A percentile compares a stretch with the other conserved stretches of the same genome.
These are phyloP conservation scores for Nymphalis polychloros DNA, from an alignment of 2,888 invertebrate species.

Conservation along the genomic window DNA sequence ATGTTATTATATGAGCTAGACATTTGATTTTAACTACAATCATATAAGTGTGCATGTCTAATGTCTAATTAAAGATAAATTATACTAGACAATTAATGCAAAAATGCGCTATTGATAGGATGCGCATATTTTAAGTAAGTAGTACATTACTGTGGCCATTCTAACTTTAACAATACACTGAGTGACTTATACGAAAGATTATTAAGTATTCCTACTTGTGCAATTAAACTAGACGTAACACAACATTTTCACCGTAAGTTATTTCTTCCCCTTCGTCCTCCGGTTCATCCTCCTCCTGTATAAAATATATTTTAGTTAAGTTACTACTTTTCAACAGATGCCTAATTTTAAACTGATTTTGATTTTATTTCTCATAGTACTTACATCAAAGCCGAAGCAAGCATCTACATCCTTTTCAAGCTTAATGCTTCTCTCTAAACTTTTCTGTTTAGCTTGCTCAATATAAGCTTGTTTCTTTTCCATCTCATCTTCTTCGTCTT, in stretches of 20 bases:
- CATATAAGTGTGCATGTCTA: not conserved
- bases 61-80: not conserved
- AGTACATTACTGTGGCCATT: conserved; percentile 5
- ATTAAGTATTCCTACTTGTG: conserved; percentile 17
- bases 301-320: no score
- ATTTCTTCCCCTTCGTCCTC: conserved; percentile 49
- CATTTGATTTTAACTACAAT: not conserved
- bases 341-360: no score
- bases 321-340: no score
- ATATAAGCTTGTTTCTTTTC: conserved; percentile 36
- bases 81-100: conserved; percentile 16
- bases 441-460: conserved; percentile 45
- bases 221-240: conserved; percentile 50
- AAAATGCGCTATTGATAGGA: conserved; percentile 15
- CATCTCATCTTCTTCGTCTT: conserved; percentile 62
- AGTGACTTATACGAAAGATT: conserved; percentile 13
- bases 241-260: conserved; percentile 49
- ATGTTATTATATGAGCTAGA: not conserved
- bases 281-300: conserved; percentile 45
- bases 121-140: conserved; percentile 11
- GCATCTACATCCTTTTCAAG: conserved; percentile 87
- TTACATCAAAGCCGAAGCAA: conserved; percentile 92
- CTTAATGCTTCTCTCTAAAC: conserved; percentile 56
- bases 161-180: not conserved
- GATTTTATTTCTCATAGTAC: no score